Evolutionary conservation across 2,797 vertebrate species (phyloP), one percentile per base, ranked within the genome.

Genomic region (Halcyon chelicuti): DNA sequence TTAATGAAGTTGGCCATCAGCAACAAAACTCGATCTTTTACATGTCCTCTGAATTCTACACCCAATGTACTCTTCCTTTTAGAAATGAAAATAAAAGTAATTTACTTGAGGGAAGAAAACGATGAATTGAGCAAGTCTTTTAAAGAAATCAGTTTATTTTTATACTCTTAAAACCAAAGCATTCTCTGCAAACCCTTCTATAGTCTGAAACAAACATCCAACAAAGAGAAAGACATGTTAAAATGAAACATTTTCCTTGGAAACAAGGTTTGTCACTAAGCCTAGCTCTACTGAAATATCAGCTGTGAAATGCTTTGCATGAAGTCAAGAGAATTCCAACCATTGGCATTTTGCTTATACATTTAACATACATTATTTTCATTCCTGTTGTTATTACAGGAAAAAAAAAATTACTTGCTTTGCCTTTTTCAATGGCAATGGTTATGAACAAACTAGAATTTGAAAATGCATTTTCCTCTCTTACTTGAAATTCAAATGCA

Each of bases 221-320:
- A 90, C 72, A 93, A 71, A 89, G 28, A 46, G 19, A 67, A 85
- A 91, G 77, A 82, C 37, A 46, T 82, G 84, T 89, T 92, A 91
- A 93, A 94, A 81, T 73, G 29, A 87, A 90, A 74, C 42, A 57
- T 90, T 94, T 94, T 78, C 74, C 73, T 94, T 89, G 91, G 72
- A 84, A 96, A 94, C 42, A 52, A 62, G 40, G 26, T 52, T 91
- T 88, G 0, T 0, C 25, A 67, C 54, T 66, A 54, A 93, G 23
- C 1, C 5, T 35, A 44, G 37, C 82, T 95, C 62, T 94, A 35
- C 49, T 78, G 74, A 87, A 95, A 95, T 94, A 66, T 52, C 81
- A 94, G 68, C 65, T 91, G 71, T 85, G 58, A 92, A 94, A 86
- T 71, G 29, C 80, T 92, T 78, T 92, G 33, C 28, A 35, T 82